Conservation (phyloP, 1,140 invertebrate genomes). For the Globodera rostochiensis region DNA sequence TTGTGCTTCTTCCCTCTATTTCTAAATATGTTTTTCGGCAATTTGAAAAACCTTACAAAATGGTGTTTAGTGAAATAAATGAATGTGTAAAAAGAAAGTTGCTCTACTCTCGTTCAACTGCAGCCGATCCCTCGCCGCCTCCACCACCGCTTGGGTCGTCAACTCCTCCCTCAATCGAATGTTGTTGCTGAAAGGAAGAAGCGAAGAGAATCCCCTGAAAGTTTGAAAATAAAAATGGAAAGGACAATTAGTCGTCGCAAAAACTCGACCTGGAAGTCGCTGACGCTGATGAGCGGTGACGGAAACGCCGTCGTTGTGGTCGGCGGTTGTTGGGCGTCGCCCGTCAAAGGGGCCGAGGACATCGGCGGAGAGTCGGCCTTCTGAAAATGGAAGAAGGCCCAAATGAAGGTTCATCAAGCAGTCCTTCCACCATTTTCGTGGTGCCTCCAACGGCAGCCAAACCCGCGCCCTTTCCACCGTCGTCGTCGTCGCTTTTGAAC, state of each 20-base stretch:
- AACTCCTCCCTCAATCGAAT: neutral
- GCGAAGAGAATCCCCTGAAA: slow-evolving; percentile 1
- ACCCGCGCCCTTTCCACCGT: too few relatives aligned
- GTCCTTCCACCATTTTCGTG: neutral
- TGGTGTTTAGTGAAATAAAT: too few relatives aligned
- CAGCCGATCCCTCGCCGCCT: too few relatives aligned
- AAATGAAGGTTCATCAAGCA: too few relatives aligned
- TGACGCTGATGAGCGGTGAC: neutral
- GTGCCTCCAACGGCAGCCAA: too few relatives aligned
- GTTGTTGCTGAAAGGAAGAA: neutral
- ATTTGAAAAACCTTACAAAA: too few relatives aligned
- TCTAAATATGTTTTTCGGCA: too few relatives aligned
- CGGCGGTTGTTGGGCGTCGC: neutral
- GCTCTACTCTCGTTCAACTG: too few relatives aligned
- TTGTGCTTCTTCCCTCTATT: too few relatives aligned
- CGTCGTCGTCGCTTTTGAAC: neutral
- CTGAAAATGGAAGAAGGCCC: neutral
- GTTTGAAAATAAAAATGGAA: neutral
- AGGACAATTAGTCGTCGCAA: neutral
- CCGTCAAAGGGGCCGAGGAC: too few relatives aligned
- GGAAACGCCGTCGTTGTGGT: neutral
- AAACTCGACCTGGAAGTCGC: neutral
- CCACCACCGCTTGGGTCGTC: neutral
- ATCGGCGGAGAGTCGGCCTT: neutral
- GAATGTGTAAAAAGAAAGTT: too few relatives aligned